Base-by-base conservation (phyloP, 64 coral and sea anemone genomes). In the Stichodactyla helianthus region DNA sequence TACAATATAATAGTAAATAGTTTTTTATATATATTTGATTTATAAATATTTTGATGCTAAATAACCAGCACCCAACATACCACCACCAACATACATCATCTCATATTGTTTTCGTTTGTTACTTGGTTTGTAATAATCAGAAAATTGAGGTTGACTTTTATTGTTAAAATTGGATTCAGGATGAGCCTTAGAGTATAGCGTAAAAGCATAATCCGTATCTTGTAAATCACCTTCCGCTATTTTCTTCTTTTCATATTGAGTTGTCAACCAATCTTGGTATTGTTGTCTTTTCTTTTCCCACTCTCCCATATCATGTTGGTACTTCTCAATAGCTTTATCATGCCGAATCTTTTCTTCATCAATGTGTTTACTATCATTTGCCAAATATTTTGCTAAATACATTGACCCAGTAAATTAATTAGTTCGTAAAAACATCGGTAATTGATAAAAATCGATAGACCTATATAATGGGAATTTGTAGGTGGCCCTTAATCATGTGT, bases 81-180 rank as follows among this genome's bases (percentile, higher is more conserved):
- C 79, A 31, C 26, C 26, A 16, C 50, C 44, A 82, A 82, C 79
- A 55, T 82, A 82, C 11, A 16, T 16, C 79, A 82, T 82, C 15
- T 82, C 79, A 51, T 55, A 20, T 50, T 53, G n/a, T 55, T 55
- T 82, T 20, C 51, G 79, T 13, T 35, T 82, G 51, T 50, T 82
- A 82, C 79, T 82, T 0, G 79, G 79, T 55, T 82, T 82, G 51
- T 82, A 82, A 55, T 53, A 82, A 82, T 82, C 50, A 82, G 5
- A 9, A 55, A 82, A 82, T 20, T 82, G 4, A 4, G 79, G 44
- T 55, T 82, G 4, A 6, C 14, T 20, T 3, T 50, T 20, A 0
- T 20, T 76, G 5, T 76, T 20, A 23, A 76, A 76, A 25, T 35
- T 76, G 22, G 11, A 14, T 20, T 76, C 70, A 20, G 70, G 70